Base-by-base conservation (phyloP, 2,888 invertebrate species). In the Eupithecia insigniata region DNA sequence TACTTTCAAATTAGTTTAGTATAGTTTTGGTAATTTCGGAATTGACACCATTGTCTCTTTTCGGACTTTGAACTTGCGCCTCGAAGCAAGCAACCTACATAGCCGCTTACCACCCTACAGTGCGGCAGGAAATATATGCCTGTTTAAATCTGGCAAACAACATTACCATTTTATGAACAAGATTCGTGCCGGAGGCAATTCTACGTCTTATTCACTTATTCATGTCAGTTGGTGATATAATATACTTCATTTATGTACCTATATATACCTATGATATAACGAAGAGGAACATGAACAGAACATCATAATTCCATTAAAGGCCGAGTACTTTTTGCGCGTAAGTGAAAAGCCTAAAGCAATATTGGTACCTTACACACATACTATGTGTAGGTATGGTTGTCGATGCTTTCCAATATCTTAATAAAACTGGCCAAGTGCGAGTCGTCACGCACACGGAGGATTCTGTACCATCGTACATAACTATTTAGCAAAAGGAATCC, bases 241-340 rank as follows among this genome's bases (percentile, higher is more conserved):
- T 28, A 2, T 28, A 60, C 16, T 60, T 30, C 28, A 30, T 60
- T 8, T 7, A 60, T 58, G 26, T 22, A 22, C 22, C 0, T 51
- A 22, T 58, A 16, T 26, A 26, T 6, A 4, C 14, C 16, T 43
- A n/a, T n/a, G 43, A 43, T 30, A 30, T 7, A 14, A 22, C 12
- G 28, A 28, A 26, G 28, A 58, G 22, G 28, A 14, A 28, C 14
- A 28, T 18, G 30, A 22, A 34, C 2, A 1, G 62, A n/a, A 62
- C 62, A 62, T 32, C 18, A 22, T 62, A 62, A 34, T 62, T 62
- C 62, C 62, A 62, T 62, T 62, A 60, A 28, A 18, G 18, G 16
- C 60, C 12, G 55, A 55, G 55, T 55, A 55, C 55, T 55, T 26
- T 26, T 55, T 26, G 26, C 12, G 55, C 55, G 55, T 55, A 26